phyloP scores from a whole-genome alignment of 1,140 invertebrate genomes.

The Papilio glaucus region DNA sequence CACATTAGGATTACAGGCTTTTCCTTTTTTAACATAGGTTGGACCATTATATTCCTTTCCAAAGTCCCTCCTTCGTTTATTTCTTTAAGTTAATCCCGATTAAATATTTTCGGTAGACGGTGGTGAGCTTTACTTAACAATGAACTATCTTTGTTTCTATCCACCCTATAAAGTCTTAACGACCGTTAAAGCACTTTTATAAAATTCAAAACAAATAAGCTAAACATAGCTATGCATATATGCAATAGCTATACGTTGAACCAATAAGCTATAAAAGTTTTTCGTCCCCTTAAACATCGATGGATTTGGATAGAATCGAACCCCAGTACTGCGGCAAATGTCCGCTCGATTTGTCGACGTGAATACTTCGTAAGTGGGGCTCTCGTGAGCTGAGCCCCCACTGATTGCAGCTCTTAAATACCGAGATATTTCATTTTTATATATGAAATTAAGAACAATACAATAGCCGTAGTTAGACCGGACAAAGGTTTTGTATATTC shows the following conservation, averaged over 20 bases:
- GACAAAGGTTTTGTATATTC: not conserved
- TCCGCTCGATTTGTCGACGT: slow-evolving; percentile 30
- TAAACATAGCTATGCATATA: slow-evolving; percentile 1
- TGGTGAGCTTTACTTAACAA: not conserved
- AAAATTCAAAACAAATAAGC: not conserved
- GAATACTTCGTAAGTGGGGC: not conserved
- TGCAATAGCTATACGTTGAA: not conserved
- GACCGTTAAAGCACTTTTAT: slow-evolving; percentile 6
- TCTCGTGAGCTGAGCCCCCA: slow-evolving; percentile 3
- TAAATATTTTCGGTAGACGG: not conserved
- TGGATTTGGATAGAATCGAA: slow-evolving; percentile 7
- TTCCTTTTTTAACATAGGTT: too few species aligned
- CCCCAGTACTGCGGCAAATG: slow-evolving; percentile 23
- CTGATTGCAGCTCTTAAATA: slow-evolving; percentile 13
- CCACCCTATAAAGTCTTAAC: not conserved
- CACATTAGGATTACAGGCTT: too few species aligned
- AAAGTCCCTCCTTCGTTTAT: too few species aligned
- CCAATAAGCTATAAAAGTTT: slow-evolving; percentile 26
- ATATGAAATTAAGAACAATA: slow-evolving; percentile 11
- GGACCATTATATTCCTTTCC: too few species aligned
- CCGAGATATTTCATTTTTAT: slow-evolving; percentile 10
- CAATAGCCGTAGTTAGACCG: not conserved
- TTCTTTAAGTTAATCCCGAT: too few species aligned
- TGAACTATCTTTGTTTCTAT: not conserved
- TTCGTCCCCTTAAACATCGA: slow-evolving; percentile 21